Conservation (phyloP, 2,797 vertebrate species). For the Gadopsis marmoratus region DNA sequence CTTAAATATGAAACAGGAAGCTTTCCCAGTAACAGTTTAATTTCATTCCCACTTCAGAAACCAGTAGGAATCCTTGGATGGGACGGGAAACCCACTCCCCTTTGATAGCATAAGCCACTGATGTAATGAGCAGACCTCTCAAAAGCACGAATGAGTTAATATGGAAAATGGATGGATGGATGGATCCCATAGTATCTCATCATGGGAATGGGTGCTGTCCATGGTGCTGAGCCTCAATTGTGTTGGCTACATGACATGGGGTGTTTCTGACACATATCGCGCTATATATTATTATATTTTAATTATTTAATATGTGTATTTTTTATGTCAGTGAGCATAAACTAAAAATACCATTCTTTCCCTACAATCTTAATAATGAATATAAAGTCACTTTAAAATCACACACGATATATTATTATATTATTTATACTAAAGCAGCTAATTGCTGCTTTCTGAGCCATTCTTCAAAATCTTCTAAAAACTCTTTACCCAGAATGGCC, state of each 20-base stretch:
- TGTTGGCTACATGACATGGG: neutral
- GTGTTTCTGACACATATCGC: neutral
- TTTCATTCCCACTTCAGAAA: neutral
- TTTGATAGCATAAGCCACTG: neutral
- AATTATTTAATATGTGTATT: neutral
- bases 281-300: neutral
- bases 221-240: constrained; percentile 32
- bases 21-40: neutral
- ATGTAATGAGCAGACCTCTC: neutral
- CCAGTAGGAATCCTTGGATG: neutral
- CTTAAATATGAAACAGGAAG: neutral
- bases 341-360: neutral
- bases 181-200: neutral
- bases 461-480: too few relatives aligned
- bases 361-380: neutral
- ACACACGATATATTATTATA: neutral
- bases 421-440: neutral
- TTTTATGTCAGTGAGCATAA: neutral
- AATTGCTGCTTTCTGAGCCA: neutral
- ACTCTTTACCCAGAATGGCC: constrained; percentile 91
- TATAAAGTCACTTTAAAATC: neutral
- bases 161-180: neutral
- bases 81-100: neutral
- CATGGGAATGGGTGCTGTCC: constrained; percentile 12
- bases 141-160: neutral